Evolutionary conservation across 2,113 vertebrate species (phyloP), one percentile per base, ranked within the genome.

Genomic region (Bufo gargarizans): DNA sequence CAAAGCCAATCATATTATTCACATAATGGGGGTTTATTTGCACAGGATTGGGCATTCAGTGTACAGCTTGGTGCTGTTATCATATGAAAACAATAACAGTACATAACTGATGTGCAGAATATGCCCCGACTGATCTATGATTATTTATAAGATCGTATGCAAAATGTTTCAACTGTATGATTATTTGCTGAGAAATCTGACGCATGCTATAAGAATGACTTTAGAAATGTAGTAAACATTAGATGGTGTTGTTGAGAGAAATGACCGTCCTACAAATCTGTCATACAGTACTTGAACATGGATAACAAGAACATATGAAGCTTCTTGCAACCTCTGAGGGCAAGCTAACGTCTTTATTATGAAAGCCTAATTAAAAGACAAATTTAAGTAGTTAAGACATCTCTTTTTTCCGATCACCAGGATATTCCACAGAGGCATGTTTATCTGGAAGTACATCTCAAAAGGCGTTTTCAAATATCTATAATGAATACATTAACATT

Each of bases 401-500:
- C 67, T 61, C 69, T 81, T 12, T 72, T 47, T 61, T 43, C 43
- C 76, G 69, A 58, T 59, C 79, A 76, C 45, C 61, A 58, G 61
- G n/a, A 20, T 72, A 84, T 78, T 65, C 55, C 58, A 77, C 49
- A 20, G 43, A 59, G 43, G 10, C 49, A 47, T 77, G 59, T 78
- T 78, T 84, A 84, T 82, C 78, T 89, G 56, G 22, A 89, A 20
- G 67, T 56, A 88, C 67, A 88, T 59, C 61, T 61, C 80, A 56
- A 56, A 89, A 77, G 43, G 50, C 81, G 69, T 89, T 89, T 86
- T 55, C 59, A 77, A 84, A 58, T 83, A 77, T 59, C 71, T 84
- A 67, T 89, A 89, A 77, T 77, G 82, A 89, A 74, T 84, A 22
- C 49, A 69, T 84, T 89, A 84, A 84, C 82, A 89, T 84, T 84